Conservation (phyloP, 2,797 vertebrate genomes). For the Gallinago solitaria region DNA sequence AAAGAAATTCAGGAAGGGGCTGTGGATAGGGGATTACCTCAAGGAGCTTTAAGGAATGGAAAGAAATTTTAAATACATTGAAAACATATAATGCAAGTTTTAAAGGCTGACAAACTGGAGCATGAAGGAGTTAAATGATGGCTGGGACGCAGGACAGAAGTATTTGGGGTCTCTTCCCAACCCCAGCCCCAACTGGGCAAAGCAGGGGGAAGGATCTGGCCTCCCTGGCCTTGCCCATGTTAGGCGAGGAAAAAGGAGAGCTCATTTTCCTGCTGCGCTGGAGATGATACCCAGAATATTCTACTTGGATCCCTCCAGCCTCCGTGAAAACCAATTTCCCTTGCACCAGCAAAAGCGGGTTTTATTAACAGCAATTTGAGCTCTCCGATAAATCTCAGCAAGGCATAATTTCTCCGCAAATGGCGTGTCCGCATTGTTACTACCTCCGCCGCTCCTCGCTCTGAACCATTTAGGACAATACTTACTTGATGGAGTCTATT, state of each 20-base stretch:
- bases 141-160: neutral
- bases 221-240: rapidly evolving
- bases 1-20: neutral
- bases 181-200: neutral
- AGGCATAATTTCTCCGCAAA: slow-evolving; percentile 42
- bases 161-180: neutral
- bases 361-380: slow-evolving; percentile 63
- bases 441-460: neutral
- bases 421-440: neutral
- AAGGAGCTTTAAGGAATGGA: neutral
- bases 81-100: neutral
- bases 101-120: neutral
- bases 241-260: neutral
- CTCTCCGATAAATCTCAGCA: neutral
- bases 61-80: neutral
- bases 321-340: slow-evolving; percentile 46
- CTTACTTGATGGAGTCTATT: slow-evolving; percentile 1
- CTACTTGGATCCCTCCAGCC: neutral
- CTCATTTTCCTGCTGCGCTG: neutral
- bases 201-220: neutral
- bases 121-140: neutral
- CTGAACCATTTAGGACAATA: slow-evolving; percentile 6
- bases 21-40: neutral
- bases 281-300: neutral
- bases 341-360: neutral